These are phyloP conservation scores for Spinus olivaceus DNA, from an alignment of 2,797 vertebrate species.

Conservation along the genomic window DNA sequence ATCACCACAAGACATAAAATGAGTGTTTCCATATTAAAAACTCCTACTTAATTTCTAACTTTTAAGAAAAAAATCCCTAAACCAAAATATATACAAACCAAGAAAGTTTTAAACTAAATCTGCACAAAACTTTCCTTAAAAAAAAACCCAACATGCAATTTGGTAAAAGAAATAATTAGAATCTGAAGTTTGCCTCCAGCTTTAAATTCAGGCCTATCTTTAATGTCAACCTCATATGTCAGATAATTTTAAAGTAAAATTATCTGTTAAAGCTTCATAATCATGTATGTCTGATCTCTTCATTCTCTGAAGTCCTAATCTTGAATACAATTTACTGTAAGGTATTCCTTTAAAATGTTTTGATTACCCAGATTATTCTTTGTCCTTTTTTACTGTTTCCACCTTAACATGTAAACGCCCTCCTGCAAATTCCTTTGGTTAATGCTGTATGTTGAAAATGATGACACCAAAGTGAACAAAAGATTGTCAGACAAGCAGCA, in stretches of 20 bases:
- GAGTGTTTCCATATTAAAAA: neutral
- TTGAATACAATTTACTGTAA: neutral
- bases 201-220: neutral
- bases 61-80: neutral
- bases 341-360: neutral
- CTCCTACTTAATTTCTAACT: neutral
- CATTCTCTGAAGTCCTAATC: neutral
- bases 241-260: neutral
- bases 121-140: neutral
- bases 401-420: neutral
- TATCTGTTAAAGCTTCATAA: neutral
- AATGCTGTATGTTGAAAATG: neutral
- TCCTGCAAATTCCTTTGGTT: neutral
- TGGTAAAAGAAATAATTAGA: neutral
- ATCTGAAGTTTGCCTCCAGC: neutral
- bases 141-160: fast-evolving
- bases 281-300: neutral
- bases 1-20: neutral
- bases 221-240: neutral
- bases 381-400: neutral
- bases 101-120: neutral
- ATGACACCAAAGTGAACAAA: neutral
- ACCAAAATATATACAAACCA: neutral
- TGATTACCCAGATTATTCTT: neutral
- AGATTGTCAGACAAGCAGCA: neutral